phyloP scores from a whole-genome alignment of 2,888 invertebrate species.

The Leptinotarsa rubiginosa region DNA sequence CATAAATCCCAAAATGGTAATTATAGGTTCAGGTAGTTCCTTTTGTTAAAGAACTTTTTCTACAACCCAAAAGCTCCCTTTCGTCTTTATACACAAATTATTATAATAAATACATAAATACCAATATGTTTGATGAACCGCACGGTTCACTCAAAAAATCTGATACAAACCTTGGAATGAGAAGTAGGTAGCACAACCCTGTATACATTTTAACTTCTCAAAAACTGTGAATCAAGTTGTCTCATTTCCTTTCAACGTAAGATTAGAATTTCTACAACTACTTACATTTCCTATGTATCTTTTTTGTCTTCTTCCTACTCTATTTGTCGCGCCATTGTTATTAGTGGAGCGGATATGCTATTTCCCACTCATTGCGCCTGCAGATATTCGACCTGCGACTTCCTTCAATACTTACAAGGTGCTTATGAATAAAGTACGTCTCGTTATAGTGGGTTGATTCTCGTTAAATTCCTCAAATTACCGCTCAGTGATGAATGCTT shows the following conservation, averaged over 20 bases:
- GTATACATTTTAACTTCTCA: background rate
- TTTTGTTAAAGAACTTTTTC: no score
- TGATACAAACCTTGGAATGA: no score
- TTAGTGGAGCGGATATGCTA: slow-evolving; percentile 33
- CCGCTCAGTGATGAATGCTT: no score
- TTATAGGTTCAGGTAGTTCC: no score
- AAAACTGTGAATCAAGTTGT: background rate
- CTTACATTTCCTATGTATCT: background rate
- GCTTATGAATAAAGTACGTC: background rate
- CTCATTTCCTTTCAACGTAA: background rate
- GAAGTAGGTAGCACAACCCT: background rate
- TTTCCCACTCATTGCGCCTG: slow-evolving; percentile 33
- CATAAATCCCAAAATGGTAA: no score
- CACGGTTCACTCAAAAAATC: no score
- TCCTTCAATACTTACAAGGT: slow-evolving; percentile 8
- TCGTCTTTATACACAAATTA: no score
- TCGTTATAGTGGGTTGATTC: background rate
- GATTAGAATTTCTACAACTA: background rate
- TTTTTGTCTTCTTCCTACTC: slow-evolving; percentile 20
- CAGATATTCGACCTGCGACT: slow-evolving; percentile 34
- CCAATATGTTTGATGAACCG: no score
- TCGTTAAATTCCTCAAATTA: background rate
- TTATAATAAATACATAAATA: no score
- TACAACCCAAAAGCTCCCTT: no score
- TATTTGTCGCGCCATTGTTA: slow-evolving; percentile 32